Conservation (phyloP, 2,888 invertebrate genomes). For the Andrena hattorfiana region DNA sequence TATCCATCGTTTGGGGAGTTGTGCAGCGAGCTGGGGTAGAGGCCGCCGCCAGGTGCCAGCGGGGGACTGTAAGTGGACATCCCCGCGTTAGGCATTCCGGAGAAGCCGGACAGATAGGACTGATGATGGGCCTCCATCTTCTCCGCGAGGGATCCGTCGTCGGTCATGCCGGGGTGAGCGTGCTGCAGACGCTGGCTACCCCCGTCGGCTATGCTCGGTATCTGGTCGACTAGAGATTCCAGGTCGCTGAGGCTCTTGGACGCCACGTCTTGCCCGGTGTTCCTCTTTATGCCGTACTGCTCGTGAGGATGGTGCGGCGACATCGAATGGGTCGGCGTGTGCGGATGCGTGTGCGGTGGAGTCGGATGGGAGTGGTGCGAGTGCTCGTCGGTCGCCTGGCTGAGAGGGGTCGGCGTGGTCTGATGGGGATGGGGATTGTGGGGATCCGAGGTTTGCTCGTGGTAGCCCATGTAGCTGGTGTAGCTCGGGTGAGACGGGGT, state of each 20-base stretch:
- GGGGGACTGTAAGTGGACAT: constrained; percentile 83
- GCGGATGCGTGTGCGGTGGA: constrained; percentile 82
- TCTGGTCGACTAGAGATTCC: constrained; percentile 96
- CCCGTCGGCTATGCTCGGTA: constrained; percentile 94
- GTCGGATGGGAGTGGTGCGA: constrained; percentile 83
- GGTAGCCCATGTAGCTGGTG: constrained; percentile 81
- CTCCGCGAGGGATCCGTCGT: constrained; percentile 78
- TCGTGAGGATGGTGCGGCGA: constrained; percentile 83
- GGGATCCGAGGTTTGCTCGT: constrained; percentile 78
- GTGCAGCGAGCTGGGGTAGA: constrained; percentile 78
- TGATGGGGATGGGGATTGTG: constrained; percentile 81
- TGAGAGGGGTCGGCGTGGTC: constrained; percentile 80
- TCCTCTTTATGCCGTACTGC: constrained; percentile 82
- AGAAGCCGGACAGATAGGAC: constrained; percentile 74
- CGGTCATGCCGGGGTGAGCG: constrained; percentile 76
- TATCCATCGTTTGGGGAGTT: constrained; percentile 80
- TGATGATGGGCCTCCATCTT: constrained; percentile 80
- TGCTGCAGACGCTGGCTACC: constrained; percentile 81
- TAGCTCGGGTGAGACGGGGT: constrained; percentile 81
- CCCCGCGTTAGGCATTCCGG: constrained; percentile 68
- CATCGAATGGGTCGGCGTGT: constrained; percentile 83
- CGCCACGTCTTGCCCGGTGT: constrained; percentile 89
- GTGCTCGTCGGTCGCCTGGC: constrained; percentile 80
- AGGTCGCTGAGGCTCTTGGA: constrained; percentile 94
- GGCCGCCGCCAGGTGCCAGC: constrained; percentile 75